A percentile compares a stretch with the other conserved stretches of the same genome.
These are phyloP conservation scores for Egretta garzetta DNA, from an alignment of 2,113 vertebrate genomes.

Conservation along the genomic window DNA sequence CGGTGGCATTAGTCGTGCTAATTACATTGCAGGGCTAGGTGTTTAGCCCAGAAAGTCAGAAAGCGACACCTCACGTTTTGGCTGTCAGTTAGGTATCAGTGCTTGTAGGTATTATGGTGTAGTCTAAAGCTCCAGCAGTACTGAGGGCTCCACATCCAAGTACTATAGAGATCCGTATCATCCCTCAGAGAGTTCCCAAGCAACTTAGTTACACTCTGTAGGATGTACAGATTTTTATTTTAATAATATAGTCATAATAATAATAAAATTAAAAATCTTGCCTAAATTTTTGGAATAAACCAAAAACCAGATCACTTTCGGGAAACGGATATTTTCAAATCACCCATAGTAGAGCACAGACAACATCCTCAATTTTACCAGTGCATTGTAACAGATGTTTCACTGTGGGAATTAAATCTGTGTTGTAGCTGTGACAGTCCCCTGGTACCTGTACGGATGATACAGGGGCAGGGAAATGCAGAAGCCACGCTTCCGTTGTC, in stretches of 20 bases:
- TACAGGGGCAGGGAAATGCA: not conserved
- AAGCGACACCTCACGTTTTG: not conserved
- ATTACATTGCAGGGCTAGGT: not conserved
- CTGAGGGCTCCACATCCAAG: accelerated
- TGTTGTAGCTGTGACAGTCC: not conserved
- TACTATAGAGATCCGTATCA: not conserved
- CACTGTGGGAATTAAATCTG: not conserved
- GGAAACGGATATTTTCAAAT: not conserved
- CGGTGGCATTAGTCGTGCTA: not conserved
- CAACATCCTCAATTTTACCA: not conserved
- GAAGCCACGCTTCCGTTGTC: not conserved
- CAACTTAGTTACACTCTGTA: not conserved
- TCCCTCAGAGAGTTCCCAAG: not conserved
- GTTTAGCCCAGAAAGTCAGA: not conserved
- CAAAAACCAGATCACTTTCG: not conserved
- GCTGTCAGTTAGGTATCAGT: not conserved
- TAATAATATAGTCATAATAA: not conserved
- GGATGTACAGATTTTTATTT: not conserved
- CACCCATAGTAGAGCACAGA: not conserved
- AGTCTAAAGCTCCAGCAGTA: not conserved
- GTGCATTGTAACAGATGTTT: not conserved
- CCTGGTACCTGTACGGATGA: not conserved
- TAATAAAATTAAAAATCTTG: not conserved
- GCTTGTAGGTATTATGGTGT: not conserved
- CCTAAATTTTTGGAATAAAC: not conserved